Percentiles rank a stretch among this genome's conserved stretches.
Evolutionary conservation across 2,113 vertebrate genomes (phyloP).

Genomic region (Bos javanicus): DNA sequence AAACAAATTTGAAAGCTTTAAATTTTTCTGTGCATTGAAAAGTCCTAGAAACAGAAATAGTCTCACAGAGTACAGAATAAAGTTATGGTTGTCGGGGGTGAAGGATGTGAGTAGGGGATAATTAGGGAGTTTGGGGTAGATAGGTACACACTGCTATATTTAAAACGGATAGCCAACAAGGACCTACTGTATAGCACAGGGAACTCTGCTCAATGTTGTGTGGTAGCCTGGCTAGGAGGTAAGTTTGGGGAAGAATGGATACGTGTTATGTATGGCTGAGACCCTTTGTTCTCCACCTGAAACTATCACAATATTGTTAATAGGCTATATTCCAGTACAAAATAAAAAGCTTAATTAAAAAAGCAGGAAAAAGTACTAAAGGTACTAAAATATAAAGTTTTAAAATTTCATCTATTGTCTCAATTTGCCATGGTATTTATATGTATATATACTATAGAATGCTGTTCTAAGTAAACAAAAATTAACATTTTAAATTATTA

Average conservation of each 20-base stretch:
- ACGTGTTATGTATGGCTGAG: not conserved
- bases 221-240: not conserved
- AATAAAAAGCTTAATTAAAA: not conserved
- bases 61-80: not conserved
- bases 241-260: not conserved
- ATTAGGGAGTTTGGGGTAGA: not conserved
- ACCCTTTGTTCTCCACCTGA: not conserved
- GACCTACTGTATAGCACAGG: not conserved
- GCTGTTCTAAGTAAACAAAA: not conserved
- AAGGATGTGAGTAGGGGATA: not conserved
- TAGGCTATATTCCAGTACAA: not conserved
- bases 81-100: not conserved
- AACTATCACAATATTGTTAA: not conserved
- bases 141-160: not conserved
- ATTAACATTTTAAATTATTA: not conserved
- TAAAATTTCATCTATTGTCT: not conserved
- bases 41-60: not conserved
- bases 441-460: not conserved
- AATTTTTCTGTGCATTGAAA: not conserved
- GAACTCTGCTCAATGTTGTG: not conserved
- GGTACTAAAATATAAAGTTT: not conserved
- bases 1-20: slow-evolving; percentile 6
- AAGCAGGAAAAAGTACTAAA: not conserved
- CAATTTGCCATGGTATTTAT: not conserved
- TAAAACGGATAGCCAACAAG: not conserved